Evolutionary conservation across 2,888 invertebrate genomes (phyloP).

Genomic region (Rhyacophila evoluta): DNA sequence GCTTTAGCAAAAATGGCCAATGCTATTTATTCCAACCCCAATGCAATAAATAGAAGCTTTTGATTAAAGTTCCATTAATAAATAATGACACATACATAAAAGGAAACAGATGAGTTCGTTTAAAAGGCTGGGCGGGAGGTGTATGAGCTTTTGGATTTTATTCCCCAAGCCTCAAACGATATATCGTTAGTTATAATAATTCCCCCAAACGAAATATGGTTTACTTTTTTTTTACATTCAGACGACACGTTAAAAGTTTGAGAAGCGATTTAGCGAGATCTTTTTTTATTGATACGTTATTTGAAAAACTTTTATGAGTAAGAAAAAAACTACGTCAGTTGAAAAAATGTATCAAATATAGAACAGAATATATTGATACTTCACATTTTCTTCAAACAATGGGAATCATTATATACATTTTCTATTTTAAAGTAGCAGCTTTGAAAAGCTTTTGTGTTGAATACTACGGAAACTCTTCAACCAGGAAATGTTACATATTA

Average conservation of each 20-base stretch:
- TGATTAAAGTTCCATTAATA: slow-evolving; percentile 48
- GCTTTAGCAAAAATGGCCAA: background rate
- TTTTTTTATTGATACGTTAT: too few species aligned
- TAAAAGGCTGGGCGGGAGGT: slow-evolving; percentile 34
- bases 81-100: slow-evolving; percentile 48
- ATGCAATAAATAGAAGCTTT: slow-evolving; percentile 30
- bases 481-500: too few species aligned
- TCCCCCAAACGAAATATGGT: slow-evolving; percentile 18
- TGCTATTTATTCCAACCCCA: slow-evolving; percentile 27
- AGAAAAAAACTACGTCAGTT: too few species aligned
- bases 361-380: too few species aligned
- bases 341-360: too few species aligned
- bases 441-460: too few species aligned
- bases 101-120: slow-evolving; percentile 43
- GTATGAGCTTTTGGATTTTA: slow-evolving; percentile 29
- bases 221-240: background rate
- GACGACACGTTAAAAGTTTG: background rate
- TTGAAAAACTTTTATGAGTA: too few species aligned
- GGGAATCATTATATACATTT: too few species aligned
- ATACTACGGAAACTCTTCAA: too few species aligned
- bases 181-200: slow-evolving; percentile 30
- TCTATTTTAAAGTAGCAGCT: too few species aligned
- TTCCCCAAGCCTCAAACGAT: slow-evolving; percentile 20
- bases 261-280: background rate
- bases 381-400: too few species aligned